These are phyloP conservation scores for Ia io DNA, from an alignment of 2,113 vertebrate species.

Conservation along the genomic window DNA sequence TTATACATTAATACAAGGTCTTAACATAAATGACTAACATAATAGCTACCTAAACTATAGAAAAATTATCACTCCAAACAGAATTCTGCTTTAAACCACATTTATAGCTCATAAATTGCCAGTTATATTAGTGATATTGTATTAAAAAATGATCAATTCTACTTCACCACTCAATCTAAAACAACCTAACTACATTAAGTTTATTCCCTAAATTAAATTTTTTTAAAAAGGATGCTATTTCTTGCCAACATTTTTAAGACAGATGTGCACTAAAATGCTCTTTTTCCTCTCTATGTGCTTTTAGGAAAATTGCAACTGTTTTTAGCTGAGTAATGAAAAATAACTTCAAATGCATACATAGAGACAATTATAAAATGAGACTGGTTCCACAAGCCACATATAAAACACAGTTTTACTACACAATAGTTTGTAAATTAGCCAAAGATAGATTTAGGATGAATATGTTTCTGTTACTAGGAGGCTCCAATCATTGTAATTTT, in stretches of 20 bases:
- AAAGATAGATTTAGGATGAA: conserved; percentile 30
- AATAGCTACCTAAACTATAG: conserved; percentile 20
- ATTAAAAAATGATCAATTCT: conserved; percentile 47
- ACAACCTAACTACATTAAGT: background rate
- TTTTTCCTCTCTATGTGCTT: background rate
- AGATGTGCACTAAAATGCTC: background rate
- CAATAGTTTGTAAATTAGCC: background rate
- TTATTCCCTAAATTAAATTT: conserved; percentile 12
- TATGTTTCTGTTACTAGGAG: background rate
- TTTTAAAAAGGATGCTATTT: background rate
- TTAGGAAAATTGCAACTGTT: background rate
- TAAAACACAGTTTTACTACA: conserved; percentile 13
- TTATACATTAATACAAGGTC: conserved; percentile 12
- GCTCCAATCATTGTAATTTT: background rate
- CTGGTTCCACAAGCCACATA: background rate
- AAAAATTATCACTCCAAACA: conserved; percentile 9
- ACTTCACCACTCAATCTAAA: conserved; percentile 9
- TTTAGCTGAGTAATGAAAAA: conserved; percentile 8
- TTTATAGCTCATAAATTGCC: background rate
- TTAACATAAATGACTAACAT: background rate
- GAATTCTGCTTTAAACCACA: conserved; percentile 29
- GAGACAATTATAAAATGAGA: conserved; percentile 30
- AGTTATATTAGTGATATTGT: background rate
- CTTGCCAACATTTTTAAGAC: background rate
- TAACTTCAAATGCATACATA: background rate